Evolutionary conservation across 2,113 vertebrate species (phyloP), one percentile per base, ranked within the genome.

Genomic region (Amblyopsis rosae): DNA sequence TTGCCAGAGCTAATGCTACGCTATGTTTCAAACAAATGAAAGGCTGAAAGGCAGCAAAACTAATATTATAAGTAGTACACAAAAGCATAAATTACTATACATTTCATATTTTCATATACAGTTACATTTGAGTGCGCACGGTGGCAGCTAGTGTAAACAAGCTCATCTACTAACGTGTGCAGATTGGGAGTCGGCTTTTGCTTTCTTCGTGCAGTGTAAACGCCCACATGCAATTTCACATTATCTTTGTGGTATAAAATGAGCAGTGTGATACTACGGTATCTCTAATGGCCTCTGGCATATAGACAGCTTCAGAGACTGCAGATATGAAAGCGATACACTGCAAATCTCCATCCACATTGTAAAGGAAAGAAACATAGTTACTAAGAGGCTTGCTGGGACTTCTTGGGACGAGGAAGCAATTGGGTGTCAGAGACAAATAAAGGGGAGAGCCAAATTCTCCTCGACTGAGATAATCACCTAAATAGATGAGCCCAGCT

Each of bases 371-470:
- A 63, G 56, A 46, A 50, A 9, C 46, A 54, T 13, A 59, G 59
- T 72, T 76, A 70, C 71, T 77, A 85, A 80, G 66, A 73, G 67
- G 63, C 17, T 73, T 68, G 46, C 56, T 60, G 6, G 76, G 57
- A 33, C 48, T 3, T 3, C 2, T 3, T 13, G 48, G 79, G 73
- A 81, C 67, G 70, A 72, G 26, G 45, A 73, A 80, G 51, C 70
- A 67, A 55, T 15, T 62, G 75, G 61, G 60, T 74, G 62, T 54
- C 16, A 48, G 73, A 86, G 80, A 82, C 76, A 81, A 80, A 86
- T 77, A 84, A 87, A 86, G 82, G 76, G 82, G 75, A 80, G 76
- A 81, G 80, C 17, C n/a, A 82, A 65, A 85, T 79, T 57, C 12
- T 19, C 16, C 67, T 64, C 65, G 26, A 15, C 79, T 48, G 72